Base-by-base conservation (phyloP, 2,113 vertebrate genomes). In the Casuarius casuarius region DNA sequence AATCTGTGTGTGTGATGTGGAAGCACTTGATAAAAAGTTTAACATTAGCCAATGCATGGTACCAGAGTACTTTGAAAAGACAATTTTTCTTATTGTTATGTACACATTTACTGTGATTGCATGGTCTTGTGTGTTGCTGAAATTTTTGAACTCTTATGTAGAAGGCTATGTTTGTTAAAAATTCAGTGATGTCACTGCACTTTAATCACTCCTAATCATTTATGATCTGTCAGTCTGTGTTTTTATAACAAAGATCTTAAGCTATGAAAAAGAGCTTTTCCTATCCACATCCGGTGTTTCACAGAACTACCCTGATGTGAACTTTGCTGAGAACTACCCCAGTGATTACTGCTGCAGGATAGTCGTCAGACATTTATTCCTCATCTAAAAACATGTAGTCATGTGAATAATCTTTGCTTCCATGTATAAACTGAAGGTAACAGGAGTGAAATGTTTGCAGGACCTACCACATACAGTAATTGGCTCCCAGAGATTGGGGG, bases 211-310 rank as follows among this genome's bases (percentile, higher is more conserved):
- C 38, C 38, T 38, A 38, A 38, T 38, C 38, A 38, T 38, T 38
- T 38, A 38, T 38, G 7, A 38, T 38, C 38, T 38, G 38, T 38
- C 83, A 42, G 83, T 87, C 79, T 72, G 49, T 46, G 93, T 42
- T 76, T 92, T 81, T 89, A 67, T 49, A 90, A 62, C 40, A 31
- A 56, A 9, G 26, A 77, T 59, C 80, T 93, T 66, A 89, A 79
- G 75, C 79, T 86, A 33, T 90, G 91, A 94, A 18, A 96, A 63
- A 95, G 91, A 96, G 9, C 22, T 58, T 31, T 49, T 97, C 40
- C 81, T 56, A 66, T 78, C 74, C 59, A 96, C 83, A 58, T 85
- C 73, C 65, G 95, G 73, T 68, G 72, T 84, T 85, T 84, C 88
- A 92, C 49, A 95, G 86, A 58, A 67, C 42, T 81, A 65, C 33